Evolutionary conservation across 2,113 vertebrate genomes (phyloP).

Genomic region (Todiramphus chloris): DNA sequence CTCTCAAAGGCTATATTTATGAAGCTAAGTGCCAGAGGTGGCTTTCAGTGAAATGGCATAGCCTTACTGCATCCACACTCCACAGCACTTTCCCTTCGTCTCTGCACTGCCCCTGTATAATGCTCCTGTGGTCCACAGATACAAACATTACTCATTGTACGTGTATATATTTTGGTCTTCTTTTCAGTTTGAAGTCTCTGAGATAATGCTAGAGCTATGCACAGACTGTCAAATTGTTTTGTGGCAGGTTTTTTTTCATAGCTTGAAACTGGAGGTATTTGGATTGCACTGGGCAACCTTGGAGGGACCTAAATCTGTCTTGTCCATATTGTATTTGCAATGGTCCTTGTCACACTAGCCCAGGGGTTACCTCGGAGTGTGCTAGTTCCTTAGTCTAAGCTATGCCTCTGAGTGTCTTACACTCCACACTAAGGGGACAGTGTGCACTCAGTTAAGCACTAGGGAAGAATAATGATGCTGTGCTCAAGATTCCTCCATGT

Average conservation of each 20-base stretch:
- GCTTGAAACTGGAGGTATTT: not conserved
- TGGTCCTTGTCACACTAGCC: not conserved
- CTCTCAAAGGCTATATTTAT: not conserved
- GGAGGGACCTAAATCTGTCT: not conserved
- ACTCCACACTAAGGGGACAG: not conserved
- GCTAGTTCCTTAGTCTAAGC: not conserved
- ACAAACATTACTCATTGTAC: not conserved
- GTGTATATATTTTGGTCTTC: rapidly evolving
- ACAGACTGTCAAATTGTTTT: not conserved
- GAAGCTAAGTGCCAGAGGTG: not conserved
- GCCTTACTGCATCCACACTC: not conserved
- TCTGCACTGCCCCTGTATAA: not conserved
- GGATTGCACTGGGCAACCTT: not conserved
- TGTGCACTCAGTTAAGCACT: not conserved
- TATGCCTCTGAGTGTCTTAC: not conserved
- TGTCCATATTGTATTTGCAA: not conserved
- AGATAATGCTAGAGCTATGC: not conserved
- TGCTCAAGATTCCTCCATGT: not conserved
- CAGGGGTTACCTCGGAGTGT: not conserved
- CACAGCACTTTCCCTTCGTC: too few relatives aligned
- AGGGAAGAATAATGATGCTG: not conserved
- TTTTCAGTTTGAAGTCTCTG: not conserved
- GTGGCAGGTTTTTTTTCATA: not conserved
- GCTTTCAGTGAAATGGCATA: not conserved
- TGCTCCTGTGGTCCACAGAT: not conserved